Conservation (phyloP, 2,113 vertebrate genomes). For the Plecotus auritus region DNA sequence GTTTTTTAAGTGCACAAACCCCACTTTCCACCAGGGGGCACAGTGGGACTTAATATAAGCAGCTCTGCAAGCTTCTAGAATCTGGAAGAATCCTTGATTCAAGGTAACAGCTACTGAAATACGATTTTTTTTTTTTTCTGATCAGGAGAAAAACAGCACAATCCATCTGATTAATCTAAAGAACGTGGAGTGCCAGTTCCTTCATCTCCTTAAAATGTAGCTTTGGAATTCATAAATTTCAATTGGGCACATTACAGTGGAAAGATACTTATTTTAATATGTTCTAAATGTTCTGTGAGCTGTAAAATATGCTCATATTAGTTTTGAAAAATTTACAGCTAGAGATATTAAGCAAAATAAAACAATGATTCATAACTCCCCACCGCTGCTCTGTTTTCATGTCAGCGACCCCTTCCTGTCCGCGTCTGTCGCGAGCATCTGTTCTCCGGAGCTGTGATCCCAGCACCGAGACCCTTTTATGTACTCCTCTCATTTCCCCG, state of each 20-base stretch:
- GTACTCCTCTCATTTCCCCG: background rate
- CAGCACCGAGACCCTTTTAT: background rate
- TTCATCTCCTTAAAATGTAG: background rate
- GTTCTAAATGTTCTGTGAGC: slow-evolving; percentile 63
- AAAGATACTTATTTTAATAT: slow-evolving; percentile 54
- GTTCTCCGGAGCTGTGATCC: background rate
- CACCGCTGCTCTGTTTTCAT: background rate
- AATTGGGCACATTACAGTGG: slow-evolving; percentile 6
- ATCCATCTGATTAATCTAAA: slow-evolving; percentile 43
- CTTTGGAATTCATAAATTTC: slow-evolving; percentile 43
- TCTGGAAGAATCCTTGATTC: slow-evolving; percentile 46
- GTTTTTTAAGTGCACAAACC: background rate
- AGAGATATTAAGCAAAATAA: slow-evolving; percentile 60
- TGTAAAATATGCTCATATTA: slow-evolving; percentile 67
- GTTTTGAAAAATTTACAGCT: slow-evolving; percentile 70
- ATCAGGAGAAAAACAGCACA: slow-evolving; percentile 50
- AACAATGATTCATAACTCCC: slow-evolving; percentile 35
- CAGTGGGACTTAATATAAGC: background rate
- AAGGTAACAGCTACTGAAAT: slow-evolving; percentile 53
- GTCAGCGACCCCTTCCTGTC: background rate
- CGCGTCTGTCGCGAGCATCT: fast-evolving
- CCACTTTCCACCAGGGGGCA: slow-evolving; percentile 43
- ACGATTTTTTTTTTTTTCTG: slow-evolving; percentile 43
- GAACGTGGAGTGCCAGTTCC: background rate
- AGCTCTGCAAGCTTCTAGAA: slow-evolving; percentile 46